Evolutionary conservation across 2,113 vertebrate genomes (phyloP), one percentile per base, ranked within the genome.

Genomic region (Archilochus colubris): DNA sequence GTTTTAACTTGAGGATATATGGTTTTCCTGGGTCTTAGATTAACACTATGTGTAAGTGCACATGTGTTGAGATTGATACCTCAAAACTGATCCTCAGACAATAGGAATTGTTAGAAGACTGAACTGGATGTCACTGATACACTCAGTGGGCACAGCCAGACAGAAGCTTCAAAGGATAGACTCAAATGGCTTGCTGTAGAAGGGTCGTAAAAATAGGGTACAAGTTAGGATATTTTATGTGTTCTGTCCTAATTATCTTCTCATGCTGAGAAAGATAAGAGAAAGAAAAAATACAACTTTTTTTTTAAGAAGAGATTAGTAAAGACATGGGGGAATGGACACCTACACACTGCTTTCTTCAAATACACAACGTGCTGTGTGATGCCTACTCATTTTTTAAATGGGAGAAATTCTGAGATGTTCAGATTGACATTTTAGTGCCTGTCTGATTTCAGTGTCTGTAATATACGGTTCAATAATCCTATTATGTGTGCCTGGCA

Each of bases 401-500:
- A 24, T 10, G n/a, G 12, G 46, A 82, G 62, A 91, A 89, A 51
- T 48, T 23, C 40, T 25, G 8, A 76, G 70, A 89, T 82, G 54
- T 69, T 92, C 50, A 62, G 86, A 92, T 61, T 93, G 95, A 79
- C 78, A 91, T 92, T 94, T 93, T 70, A 86, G 72, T 66, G 46
- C 69, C 87, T 94, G 50, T 75, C 84, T 93, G 63, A 79, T 76
- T 94, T 89, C 78, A 48, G 74, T 73, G 74, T 61, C 77, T 84
- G 50, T 94, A 87, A 86, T 87, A 89, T 5, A 87, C 38, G 79
- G 72, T 97, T 95, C 95, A 93, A 78, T 93, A 96, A 91, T 97
- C 95, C 54, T 70, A 67, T 93, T 96, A 80, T 58, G 33, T 93
- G 62, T 92, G 36, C 85, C 89, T 95, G 74, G 63, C 86, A 84